Evolutionary conservation across 2,888 invertebrate species (phyloP), one percentile per base, ranked within the genome.

Genomic region (Eupeodes luniger): DNA sequence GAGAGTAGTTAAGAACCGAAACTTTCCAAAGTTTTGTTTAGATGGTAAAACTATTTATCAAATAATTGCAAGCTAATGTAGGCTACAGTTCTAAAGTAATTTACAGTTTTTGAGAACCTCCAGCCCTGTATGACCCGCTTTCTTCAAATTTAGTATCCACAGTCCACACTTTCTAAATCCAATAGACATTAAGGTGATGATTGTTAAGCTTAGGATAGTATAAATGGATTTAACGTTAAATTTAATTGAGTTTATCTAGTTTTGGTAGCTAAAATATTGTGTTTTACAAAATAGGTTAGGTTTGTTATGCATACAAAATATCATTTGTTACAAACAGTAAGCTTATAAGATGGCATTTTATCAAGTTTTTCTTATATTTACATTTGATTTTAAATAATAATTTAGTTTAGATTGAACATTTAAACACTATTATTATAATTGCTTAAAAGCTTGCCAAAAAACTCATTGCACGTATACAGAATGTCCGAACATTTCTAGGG

Each of bases 361-460:
- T 34, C 34, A 51, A 10, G 51, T 10, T 55, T 6, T 19, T 1
- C 19, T 1, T 62, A 12, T 69, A 36, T 36, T 69, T 36, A 7
- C 36, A 69, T 69, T 66, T 53, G 34, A 36, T 69, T 69, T n/a
- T 36, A 69, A 69, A 69, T 69, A 69, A 51, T 69, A 69, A 51
- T 69, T 69, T 36, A 36, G n/a, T n/a, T n/a, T n/a, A n/a, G n/a
- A n/a, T n/a, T n/a, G n/a, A n/a, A n/a, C n/a, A n/a, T n/a, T n/a
- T n/a, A n/a, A n/a, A n/a, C n/a, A n/a, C n/a, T n/a, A n/a, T n/a
- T n/a, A n/a, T n/a, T n/a, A n/a, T n/a, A n/a, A n/a, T n/a, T n/a
- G n/a, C n/a, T n/a, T n/a, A n/a, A n/a, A n/a, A n/a, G n/a, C n/a
- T n/a, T n/a, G n/a, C n/a, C n/a, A n/a, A n/a, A n/a, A n/a, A n/a